A percentile compares a stretch with the other conserved stretches of the same genome.
These are phyloP conservation scores for Cardiocondyla obscurior DNA, from an alignment of 1,140 invertebrate species.

Conservation along the genomic window DNA sequence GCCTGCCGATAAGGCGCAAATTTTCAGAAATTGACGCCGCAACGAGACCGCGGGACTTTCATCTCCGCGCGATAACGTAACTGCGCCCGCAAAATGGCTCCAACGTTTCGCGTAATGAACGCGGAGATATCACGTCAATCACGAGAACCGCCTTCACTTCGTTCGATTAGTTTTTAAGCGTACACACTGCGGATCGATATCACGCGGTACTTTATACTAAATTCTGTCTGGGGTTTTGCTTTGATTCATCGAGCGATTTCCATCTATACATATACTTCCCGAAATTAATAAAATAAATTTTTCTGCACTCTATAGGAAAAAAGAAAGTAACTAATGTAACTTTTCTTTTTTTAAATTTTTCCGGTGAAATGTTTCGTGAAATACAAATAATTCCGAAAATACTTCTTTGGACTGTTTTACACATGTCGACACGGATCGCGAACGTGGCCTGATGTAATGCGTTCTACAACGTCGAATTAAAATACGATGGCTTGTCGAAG, in stretches of 20 bases:
- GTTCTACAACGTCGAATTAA: slow-evolving; percentile 42
- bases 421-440: not conserved
- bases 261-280: not conserved
- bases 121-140: not conserved
- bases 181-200: not conserved
- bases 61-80: slow-evolving; percentile 12
- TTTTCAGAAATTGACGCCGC: slow-evolving; percentile 47
- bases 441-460: slow-evolving; percentile 33
- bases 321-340: too few species aligned
- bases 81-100: not conserved
- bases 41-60: not conserved
- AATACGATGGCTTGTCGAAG: slow-evolving; percentile 44
- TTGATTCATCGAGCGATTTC: not conserved
- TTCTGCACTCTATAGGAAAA: not conserved
- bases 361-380: not conserved
- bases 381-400: not conserved
- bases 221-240: not conserved
- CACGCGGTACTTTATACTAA: not conserved
- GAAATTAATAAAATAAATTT: not conserved
- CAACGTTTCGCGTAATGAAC: not conserved
- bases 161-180: not conserved
- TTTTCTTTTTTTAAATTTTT: too few species aligned
- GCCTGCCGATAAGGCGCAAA: slow-evolving; percentile 58
- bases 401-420: not conserved
- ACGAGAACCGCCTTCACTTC: not conserved